Conservation (phyloP, 2,797 vertebrate genomes). For the Oceanodroma leucorhoa region DNA sequence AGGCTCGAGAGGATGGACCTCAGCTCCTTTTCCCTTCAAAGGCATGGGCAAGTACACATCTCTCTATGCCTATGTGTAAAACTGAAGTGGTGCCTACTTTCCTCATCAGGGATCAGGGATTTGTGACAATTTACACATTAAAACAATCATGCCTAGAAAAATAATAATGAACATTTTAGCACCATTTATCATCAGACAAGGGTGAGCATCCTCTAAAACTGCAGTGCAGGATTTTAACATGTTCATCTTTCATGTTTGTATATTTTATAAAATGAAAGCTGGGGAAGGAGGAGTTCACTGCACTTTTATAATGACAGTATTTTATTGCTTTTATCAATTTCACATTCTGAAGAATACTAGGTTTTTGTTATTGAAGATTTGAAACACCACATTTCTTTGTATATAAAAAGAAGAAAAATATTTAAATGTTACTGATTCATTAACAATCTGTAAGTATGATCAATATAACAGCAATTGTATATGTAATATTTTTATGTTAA, state of each 20-base stretch:
- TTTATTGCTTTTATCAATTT: background rate
- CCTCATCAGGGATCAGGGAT: background rate
- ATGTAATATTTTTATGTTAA: background rate
- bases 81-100: background rate
- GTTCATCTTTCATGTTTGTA: background rate
- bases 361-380: background rate
- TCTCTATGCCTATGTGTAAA: background rate
- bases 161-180: background rate
- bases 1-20: background rate
- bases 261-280: background rate
- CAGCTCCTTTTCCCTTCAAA: background rate
- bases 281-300: background rate
- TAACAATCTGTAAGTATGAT: background rate
- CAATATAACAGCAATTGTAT: background rate
- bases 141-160: background rate
- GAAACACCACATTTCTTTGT: background rate
- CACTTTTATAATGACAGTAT: background rate
- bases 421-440: background rate
- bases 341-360: background rate
- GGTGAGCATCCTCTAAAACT: background rate
- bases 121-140: background rate
- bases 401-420: background rate
- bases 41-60: background rate
- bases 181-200: background rate
- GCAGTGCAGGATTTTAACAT: background rate